Base-by-base conservation (phyloP, 2,888 invertebrate species). In the Torymus aiolomorphi region DNA sequence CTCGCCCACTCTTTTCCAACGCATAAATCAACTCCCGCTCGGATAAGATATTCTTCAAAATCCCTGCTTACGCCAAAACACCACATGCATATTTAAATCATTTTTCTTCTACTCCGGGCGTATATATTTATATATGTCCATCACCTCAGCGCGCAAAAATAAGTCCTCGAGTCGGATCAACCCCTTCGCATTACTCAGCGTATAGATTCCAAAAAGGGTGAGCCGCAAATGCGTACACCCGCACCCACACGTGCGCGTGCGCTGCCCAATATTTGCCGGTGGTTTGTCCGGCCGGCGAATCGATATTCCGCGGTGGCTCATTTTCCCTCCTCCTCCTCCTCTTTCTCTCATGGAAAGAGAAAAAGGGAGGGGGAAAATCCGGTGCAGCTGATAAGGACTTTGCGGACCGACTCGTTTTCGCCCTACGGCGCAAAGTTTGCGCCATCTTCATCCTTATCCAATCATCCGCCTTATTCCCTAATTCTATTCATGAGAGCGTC, bases 221-320 rank as follows among this genome's bases (percentile, higher is more conserved):
- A 69, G 74, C 52, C 74, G 52, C 73, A 80, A 71, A 61, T 54
- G 24, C 70, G 14, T 16, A 52, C 59, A 18, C 11, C 49, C 13
- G n/a, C 31, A 18, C 52, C 3, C 49, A 59, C 42, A 42, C 42
- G 8, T 8, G 8, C 42, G 42, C 42, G 42, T 10, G 11, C 5
- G 12, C 57, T 12, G 51, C 57, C 52, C 54, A 63, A 80, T 80
- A 73, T 80, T 76, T 76, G 72, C 20, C 51, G 67, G 66, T 2
- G 57, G 73, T 72, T 42, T 72, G 78, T 66, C 54, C 51, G 63
- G 31, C 51, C 18, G 42, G 66, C 54, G 20, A 78, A 81, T 81
- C 78, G 67, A 81, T 81, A 76, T 78, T 80, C 71, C 54, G 61
- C 52, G 72, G 76, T 57, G 69, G 71, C 65, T 80, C 80, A 75